Percentiles rank a stretch among this genome's conserved stretches.
These are phyloP conservation scores for Lasiurus cinereus DNA, from an alignment of 2,113 vertebrate species.

Conservation along the genomic window DNA sequence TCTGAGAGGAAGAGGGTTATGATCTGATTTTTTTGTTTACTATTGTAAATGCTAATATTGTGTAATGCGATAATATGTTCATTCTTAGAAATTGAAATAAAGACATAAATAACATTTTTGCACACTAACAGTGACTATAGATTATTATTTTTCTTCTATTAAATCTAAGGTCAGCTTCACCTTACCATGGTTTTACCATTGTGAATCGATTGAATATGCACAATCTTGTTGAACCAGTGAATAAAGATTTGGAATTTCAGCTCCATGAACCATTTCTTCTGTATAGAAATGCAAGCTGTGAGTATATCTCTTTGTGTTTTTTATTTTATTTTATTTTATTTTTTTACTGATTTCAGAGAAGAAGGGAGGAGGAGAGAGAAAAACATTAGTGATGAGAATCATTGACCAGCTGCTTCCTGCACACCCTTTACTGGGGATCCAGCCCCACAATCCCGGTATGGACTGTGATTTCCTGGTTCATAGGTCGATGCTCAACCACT, in stretches of 20 bases:
- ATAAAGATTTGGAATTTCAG: constrained; percentile 99
- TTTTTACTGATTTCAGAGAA: too few relatives aligned
- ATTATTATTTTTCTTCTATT: constrained; percentile 70
- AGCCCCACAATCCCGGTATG: too few relatives aligned
- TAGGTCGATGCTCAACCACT: too few relatives aligned
- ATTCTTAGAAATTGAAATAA: constrained; percentile 55
- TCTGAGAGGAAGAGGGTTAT: background rate
- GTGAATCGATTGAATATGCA: constrained; percentile 97
- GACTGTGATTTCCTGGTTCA: too few relatives aligned
- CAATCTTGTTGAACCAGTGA: constrained; percentile 98
- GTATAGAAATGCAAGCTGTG: constrained; percentile 95
- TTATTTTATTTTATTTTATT: too few relatives aligned
- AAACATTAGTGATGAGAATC: too few relatives aligned
- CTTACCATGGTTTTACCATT: constrained; percentile 98
- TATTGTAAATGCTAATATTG: background rate
- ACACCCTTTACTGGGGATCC: too few relatives aligned
- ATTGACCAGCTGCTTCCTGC: too few relatives aligned
- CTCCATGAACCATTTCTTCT: constrained; percentile 98
- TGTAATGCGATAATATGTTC: background rate
- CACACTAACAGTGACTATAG: constrained; percentile 45
- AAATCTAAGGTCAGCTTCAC: constrained; percentile 94
- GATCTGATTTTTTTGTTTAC: constrained; percentile 14
- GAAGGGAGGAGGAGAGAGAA: too few relatives aligned
- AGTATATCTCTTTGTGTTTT: constrained; percentile 81
- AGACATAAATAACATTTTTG: constrained; percentile 17